Conservation (phyloP, 2,113 vertebrate genomes). For the Triplophysa siluroides region DNA sequence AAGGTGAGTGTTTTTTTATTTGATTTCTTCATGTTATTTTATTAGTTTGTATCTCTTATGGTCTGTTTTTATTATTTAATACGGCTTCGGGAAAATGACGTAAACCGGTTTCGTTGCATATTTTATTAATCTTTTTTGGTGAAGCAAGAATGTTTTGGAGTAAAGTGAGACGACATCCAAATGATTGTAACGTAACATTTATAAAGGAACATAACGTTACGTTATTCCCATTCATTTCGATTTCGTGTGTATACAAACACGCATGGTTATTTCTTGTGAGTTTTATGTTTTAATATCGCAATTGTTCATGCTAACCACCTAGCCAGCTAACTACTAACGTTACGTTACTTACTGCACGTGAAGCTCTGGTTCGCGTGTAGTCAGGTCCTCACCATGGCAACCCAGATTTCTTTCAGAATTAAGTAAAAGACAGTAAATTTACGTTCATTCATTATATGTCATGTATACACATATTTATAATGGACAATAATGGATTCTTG, state of each 20-base stretch:
- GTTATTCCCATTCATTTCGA: neutral
- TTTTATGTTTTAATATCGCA: neutral
- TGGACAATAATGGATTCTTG: no score
- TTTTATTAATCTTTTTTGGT: neutral
- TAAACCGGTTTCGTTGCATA: neutral
- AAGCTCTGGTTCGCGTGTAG: neutral
- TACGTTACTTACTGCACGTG: neutral
- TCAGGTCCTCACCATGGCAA: no score
- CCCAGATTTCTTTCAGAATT: no score
- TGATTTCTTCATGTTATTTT: neutral
- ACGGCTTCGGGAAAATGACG: neutral
- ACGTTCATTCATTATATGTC: no score
- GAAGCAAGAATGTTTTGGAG: neutral
- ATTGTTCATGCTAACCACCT: neutral
- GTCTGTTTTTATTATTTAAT: neutral
- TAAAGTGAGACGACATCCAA: neutral
- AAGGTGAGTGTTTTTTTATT: slow-evolving; percentile 68
- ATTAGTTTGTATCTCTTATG: neutral
- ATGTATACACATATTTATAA: neutral
- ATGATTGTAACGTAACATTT: neutral
- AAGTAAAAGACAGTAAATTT: no score
- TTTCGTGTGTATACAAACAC: neutral
- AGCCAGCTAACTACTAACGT: neutral
- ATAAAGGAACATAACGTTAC: neutral
- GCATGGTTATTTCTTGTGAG: neutral